These are phyloP conservation scores for Salvator merianae DNA, from an alignment of 2,113 vertebrate species.

Conservation along the genomic window DNA sequence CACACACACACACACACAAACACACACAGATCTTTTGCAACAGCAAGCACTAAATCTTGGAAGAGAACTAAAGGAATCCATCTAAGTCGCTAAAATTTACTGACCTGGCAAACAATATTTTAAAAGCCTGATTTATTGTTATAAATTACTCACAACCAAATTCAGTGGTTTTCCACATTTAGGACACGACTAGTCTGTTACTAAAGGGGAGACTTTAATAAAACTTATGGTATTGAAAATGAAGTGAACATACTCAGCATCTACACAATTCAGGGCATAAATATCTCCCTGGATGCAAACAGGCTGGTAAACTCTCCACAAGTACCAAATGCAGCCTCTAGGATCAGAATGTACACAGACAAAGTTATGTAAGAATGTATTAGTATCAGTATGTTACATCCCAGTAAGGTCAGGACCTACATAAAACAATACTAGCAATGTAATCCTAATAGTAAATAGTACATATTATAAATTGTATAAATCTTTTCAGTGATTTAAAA, in stretches of 20 bases:
- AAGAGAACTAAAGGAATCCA: background rate
- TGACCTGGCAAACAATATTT: background rate
- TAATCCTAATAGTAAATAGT: too few species aligned
- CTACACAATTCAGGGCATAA: background rate
- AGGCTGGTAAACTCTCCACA: background rate
- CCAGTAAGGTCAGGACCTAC: too few species aligned
- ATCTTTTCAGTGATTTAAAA: too few species aligned
- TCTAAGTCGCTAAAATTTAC: slow-evolving; percentile 1
- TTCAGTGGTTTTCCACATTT: slow-evolving; percentile 4
- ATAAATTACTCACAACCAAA: slow-evolving; percentile 2
- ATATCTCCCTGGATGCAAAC: background rate
- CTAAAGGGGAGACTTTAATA: background rate
- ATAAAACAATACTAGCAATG: too few species aligned
- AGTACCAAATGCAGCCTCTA: background rate
- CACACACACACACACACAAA: too few species aligned
- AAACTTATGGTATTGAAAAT: background rate
- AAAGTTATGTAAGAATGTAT: too few species aligned
- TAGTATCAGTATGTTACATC: too few species aligned
- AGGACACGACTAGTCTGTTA: background rate
- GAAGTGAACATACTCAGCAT: background rate
- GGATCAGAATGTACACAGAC: too few species aligned
- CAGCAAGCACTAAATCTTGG: slow-evolving; percentile 3
- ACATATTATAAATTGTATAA: too few species aligned
- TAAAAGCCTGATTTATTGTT: slow-evolving; percentile 15
- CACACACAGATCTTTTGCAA: slow-evolving; percentile 19